Evolutionary conservation across 2,888 invertebrate species (phyloP).

Genomic region (Lapara coniferarum): DNA sequence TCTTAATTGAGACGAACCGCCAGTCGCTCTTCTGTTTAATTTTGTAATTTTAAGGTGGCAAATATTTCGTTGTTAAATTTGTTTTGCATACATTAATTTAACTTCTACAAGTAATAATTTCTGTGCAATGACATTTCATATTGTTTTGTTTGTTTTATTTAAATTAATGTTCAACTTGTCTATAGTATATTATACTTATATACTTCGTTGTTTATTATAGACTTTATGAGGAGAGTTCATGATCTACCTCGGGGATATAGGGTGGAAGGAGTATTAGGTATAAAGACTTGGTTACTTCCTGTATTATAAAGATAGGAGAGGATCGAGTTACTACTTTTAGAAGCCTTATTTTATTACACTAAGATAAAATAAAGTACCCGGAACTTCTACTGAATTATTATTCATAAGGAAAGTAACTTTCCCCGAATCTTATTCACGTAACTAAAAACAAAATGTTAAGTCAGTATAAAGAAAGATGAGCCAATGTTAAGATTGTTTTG

Average conservation of each 20-base stretch:
- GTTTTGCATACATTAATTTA: conserved; percentile 10
- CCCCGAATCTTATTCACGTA: too few relatives aligned
- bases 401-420: too few relatives aligned
- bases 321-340: background rate
- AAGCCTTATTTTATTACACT: background rate
- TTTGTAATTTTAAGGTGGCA: background rate
- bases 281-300: background rate
- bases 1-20: background rate
- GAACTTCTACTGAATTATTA: too few relatives aligned
- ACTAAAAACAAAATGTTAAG: too few relatives aligned
- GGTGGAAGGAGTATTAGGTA: background rate
- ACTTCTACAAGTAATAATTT: background rate
- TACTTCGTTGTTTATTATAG: background rate
- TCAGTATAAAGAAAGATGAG: too few relatives aligned
- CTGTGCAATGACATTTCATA: background rate
- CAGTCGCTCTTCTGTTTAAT: conserved; percentile 2
- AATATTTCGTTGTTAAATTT: conserved; percentile 1
- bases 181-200: background rate
- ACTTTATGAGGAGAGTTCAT: background rate
- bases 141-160: background rate
- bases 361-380: background rate
- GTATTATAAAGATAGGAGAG: background rate
- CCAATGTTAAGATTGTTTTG: too few relatives aligned
- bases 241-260: background rate
- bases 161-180: background rate